Conservation (phyloP, 2,888 invertebrate genomes). For the Agrotis exclamationis region DNA sequence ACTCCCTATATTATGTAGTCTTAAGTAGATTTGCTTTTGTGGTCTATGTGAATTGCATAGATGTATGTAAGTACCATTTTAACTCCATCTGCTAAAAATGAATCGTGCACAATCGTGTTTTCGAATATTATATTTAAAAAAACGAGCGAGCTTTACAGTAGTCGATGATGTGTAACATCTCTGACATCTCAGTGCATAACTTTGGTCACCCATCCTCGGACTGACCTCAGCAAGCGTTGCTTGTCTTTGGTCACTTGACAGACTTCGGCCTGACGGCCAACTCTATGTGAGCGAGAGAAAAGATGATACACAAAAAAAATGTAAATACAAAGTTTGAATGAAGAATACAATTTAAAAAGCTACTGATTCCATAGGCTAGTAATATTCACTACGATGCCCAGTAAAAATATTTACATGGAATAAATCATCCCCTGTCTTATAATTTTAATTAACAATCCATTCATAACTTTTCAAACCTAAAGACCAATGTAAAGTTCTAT, state of each 20-base stretch:
- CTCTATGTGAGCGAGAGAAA: too few species aligned
- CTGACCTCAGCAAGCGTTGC: too few species aligned
- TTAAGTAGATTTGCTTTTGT: constrained; percentile 52
- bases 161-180: too few species aligned
- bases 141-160: too few species aligned
- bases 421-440: not conserved
- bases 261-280: too few species aligned
- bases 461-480: not conserved
- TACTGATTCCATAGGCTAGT: not conserved
- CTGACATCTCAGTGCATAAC: too few species aligned
- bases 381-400: not conserved
- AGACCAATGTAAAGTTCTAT: constrained; percentile 1
- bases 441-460: not conserved
- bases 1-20: constrained; percentile 47
- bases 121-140: constrained; percentile 11
- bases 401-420: not conserved
- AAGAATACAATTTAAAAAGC: constrained; percentile 4
- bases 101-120: constrained; percentile 27
- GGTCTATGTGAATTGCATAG: constrained; percentile 46
- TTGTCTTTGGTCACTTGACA: too few species aligned
- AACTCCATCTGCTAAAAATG: constrained; percentile 17
- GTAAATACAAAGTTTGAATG: not conserved
- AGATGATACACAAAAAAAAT: too few species aligned
- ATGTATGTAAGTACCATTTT: constrained; percentile 29
- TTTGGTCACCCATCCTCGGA: too few species aligned